Conservation (phyloP, 2,113 vertebrate species). For the Rhegmatorhina hoffmannsi region DNA sequence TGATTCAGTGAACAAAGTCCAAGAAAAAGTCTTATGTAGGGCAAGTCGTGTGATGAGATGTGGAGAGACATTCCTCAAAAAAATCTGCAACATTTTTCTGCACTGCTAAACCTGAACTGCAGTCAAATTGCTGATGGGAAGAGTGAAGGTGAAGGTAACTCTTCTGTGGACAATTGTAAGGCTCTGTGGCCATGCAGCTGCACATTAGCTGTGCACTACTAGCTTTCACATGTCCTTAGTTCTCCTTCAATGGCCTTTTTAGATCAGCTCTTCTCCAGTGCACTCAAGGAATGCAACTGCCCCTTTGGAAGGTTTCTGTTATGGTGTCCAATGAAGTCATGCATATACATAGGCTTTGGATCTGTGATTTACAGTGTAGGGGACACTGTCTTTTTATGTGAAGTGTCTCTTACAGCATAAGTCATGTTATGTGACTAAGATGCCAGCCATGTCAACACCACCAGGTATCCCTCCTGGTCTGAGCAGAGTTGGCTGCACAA, state of each 20-base stretch:
- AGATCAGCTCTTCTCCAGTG: background rate
- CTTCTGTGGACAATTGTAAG: background rate
- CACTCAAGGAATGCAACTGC: rapidly evolving
- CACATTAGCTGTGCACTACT: background rate
- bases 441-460: background rate
- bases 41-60: rapidly evolving
- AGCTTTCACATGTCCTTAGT: background rate
- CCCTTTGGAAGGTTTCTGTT: background rate
- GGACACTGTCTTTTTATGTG: background rate
- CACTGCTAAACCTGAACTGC: background rate
- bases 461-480: background rate
- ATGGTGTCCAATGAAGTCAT: rapidly evolving
- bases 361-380: background rate
- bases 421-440: background rate
- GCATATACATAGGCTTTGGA: background rate
- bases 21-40: background rate
- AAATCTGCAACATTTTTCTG: background rate
- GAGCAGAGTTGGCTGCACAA: background rate
- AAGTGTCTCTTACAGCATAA: background rate
- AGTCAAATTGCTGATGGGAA: background rate
- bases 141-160: background rate
- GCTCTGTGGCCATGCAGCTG: rapidly evolving
- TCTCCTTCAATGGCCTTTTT: background rate
- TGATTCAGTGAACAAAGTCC: background rate
- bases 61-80: background rate